Conservation (phyloP, 2,797 vertebrate species). For the Rhabdophis nuchalis region DNA sequence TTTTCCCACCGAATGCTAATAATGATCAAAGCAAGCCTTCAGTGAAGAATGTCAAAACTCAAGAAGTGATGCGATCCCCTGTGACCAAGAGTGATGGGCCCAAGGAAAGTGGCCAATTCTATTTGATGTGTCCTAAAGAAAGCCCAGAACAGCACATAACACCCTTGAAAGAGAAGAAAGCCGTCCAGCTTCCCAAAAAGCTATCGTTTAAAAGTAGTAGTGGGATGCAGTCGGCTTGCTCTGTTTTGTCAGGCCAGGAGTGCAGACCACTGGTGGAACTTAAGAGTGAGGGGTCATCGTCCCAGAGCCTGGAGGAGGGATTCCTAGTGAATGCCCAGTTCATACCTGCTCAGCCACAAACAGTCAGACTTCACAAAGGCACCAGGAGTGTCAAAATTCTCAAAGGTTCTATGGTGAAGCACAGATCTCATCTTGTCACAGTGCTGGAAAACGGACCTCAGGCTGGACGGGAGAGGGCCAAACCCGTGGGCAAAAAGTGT, state of each 20-base stretch:
- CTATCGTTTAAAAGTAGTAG: conserved; percentile 62
- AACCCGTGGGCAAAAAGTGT: conserved; percentile 68
- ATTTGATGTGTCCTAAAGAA: conserved; percentile 63
- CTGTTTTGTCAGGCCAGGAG: conserved; percentile 5
- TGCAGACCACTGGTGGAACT: conserved; percentile 71
- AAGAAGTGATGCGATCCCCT: conserved; percentile 40
- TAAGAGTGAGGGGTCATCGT: conserved; percentile 78
- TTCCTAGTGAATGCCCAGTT: conserved; percentile 73
- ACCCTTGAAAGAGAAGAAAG: conserved; percentile 65
- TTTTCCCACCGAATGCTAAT: conserved; percentile 37
- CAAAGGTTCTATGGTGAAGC: conserved; percentile 67
- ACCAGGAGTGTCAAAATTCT: conserved; percentile 70
- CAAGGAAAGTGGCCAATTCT: conserved; percentile 57
- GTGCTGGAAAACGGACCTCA: conserved; percentile 65
- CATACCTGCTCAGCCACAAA: conserved; percentile 70
- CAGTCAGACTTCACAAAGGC: conserved; percentile 70
- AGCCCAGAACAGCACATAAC: conserved; percentile 54
- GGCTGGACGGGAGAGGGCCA: conserved; percentile 66
- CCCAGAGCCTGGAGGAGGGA: conserved; percentile 79
- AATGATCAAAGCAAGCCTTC: conserved; percentile 71
- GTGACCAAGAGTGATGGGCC: conserved; percentile 57
- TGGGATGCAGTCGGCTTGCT: conserved; percentile 42
- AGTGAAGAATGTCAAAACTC: conserved; percentile 59
- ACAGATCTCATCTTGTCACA: conserved; percentile 46
- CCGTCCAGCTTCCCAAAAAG: conserved; percentile 66